These are phyloP conservation scores for Cyanocitta stelleri DNA, from an alignment of 2,113 vertebrate species.

Conservation along the genomic window DNA sequence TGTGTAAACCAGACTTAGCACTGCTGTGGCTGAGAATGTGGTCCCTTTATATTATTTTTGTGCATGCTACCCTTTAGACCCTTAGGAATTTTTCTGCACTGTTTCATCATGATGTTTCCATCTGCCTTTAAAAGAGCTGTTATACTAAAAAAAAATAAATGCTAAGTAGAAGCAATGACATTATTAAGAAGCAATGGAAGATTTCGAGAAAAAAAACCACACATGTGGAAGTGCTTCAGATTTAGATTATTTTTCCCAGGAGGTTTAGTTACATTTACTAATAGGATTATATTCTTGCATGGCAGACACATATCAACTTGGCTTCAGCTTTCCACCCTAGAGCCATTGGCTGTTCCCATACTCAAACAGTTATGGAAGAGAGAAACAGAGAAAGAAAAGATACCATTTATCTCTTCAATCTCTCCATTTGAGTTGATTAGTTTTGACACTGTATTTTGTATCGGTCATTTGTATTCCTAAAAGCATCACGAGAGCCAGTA, in stretches of 20 bases:
- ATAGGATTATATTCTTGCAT: neutral
- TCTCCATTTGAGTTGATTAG: neutral
- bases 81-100: neutral
- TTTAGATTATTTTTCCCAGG: neutral
- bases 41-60: neutral
- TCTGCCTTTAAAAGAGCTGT: neutral
- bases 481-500: neutral
- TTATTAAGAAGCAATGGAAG: neutral
- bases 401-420: neutral
- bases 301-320: neutral
- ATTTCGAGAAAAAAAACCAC: neutral
- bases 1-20: neutral
- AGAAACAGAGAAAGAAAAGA: neutral
- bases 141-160: neutral
- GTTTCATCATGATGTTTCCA: neutral
- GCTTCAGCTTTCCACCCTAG: neutral
- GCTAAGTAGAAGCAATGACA: neutral
- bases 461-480: neutral
- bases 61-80: neutral
- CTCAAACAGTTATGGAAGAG: neutral
- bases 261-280: conserved; percentile 14
- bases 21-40: neutral
- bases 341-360: neutral
- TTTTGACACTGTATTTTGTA: conserved; percentile 20
- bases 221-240: neutral